Evolutionary conservation across 1,140 invertebrate genomes (phyloP).

Genomic region (Drosophila biarmipes): DNA sequence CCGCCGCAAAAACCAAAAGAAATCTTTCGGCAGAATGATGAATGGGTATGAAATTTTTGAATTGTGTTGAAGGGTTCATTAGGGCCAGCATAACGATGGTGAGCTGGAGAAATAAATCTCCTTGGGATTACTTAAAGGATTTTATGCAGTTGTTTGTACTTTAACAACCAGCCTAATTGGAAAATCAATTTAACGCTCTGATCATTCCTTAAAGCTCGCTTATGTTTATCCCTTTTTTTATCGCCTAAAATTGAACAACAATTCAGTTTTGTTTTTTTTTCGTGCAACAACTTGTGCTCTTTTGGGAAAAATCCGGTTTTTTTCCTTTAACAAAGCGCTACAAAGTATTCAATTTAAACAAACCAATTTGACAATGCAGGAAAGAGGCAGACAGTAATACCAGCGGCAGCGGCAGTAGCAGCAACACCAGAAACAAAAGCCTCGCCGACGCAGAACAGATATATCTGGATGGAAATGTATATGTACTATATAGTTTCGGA

Average conservation of each 20-base stretch:
- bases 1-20: conserved; percentile 16
- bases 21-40: conserved; percentile 40
- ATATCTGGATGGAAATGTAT: conserved; percentile 5
- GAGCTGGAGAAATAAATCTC: conserved; percentile 11
- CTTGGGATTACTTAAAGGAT: not conserved
- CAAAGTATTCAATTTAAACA: conserved; percentile 75
- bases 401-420: conserved; percentile 9
- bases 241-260: conserved; percentile 19
- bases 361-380: conserved; percentile 71
- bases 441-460: conserved; percentile 32
- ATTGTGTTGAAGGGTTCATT: conserved; percentile 52
- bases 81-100: conserved; percentile 16
- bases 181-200: conserved; percentile 20
- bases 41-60: conserved; percentile 19
- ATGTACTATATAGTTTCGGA: conserved; percentile 34
- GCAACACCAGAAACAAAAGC: conserved; percentile 33
- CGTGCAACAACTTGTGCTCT: not conserved
- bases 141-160: not conserved
- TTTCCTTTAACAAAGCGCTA: conserved; percentile 29
- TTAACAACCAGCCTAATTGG: not conserved
- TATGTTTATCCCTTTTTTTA: conserved; percentile 3
- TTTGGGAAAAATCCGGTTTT: conserved; percentile 11
- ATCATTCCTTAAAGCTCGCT: not conserved
- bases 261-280: conserved; percentile 15
- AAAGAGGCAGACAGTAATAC: conserved; percentile 32